Evolutionary conservation across 2,888 invertebrate genomes (phyloP).

Genomic region (Hypomecis atomaria): DNA sequence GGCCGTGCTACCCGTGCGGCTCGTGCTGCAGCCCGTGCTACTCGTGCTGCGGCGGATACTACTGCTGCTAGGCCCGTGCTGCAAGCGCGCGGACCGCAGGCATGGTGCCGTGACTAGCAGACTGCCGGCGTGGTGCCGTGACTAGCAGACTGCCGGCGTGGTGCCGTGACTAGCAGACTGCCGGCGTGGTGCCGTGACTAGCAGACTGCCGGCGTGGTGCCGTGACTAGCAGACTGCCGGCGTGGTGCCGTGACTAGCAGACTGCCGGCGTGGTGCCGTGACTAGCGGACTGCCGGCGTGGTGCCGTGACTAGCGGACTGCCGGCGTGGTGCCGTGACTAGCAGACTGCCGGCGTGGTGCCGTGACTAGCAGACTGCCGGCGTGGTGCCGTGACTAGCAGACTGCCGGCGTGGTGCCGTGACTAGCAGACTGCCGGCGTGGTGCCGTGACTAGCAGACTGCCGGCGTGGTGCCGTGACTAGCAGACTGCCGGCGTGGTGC

Average conservation of each 20-base stretch:
- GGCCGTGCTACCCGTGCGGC: slow-evolving; percentile 55
- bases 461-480: slow-evolving; percentile 2
- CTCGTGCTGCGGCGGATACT: slow-evolving; percentile 53
- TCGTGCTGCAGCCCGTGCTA: slow-evolving; percentile 61
- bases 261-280: no score
- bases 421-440: slow-evolving; percentile 10
- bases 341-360: not conserved
- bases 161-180: no score
- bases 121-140: not conserved
- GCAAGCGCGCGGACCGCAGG: not conserved
- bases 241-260: slow-evolving; percentile 6
- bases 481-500: slow-evolving; percentile 8
- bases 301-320: slow-evolving; percentile 8
- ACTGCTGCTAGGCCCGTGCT: slow-evolving; percentile 44
- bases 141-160: no score
- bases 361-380: slow-evolving; percentile 8
- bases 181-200: slow-evolving; percentile 2
- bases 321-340: no score
- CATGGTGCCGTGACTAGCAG: no score
- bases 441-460: no score
- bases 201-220: slow-evolving; percentile 8
- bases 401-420: not conserved
- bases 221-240: no score
- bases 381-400: no score
- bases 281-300: not conserved